A percentile compares a stretch with the other conserved stretches of the same genome.
These are phyloP conservation scores for Martes martes DNA, from an alignment of 2,113 vertebrate species.

Conservation along the genomic window DNA sequence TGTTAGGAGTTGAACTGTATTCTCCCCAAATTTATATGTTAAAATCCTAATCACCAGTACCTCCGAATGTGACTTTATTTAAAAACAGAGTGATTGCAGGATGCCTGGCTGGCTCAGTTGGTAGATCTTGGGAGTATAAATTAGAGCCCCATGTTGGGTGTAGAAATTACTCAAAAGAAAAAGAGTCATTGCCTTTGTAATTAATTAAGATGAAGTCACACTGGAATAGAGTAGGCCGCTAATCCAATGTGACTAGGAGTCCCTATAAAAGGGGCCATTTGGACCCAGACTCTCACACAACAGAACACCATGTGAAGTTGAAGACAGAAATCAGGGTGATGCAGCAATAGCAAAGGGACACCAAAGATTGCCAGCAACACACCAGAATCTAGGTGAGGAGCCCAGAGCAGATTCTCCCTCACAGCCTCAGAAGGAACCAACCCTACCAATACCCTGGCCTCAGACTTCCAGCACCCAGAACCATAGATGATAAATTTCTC, in stretches of 20 bases:
- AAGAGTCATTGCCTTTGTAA: not conserved
- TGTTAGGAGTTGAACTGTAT: not conserved
- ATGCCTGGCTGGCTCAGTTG: not conserved
- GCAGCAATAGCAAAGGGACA: not conserved
- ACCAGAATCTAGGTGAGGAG: not conserved
- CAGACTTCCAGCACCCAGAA: not conserved
- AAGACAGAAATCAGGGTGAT: not conserved
- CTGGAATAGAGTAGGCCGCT: not conserved
- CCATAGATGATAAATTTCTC: not conserved
- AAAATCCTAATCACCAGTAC: not conserved
- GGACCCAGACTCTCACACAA: not conserved
- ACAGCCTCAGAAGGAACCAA: not conserved
- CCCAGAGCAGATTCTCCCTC: not conserved
- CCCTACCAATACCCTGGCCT: not conserved
- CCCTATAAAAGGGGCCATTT: not conserved
- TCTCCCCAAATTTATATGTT: not conserved
- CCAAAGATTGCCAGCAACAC: not conserved
- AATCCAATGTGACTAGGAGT: not conserved
- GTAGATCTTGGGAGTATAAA: not conserved
- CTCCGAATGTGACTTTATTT: not conserved
- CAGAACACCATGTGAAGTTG: not conserved
- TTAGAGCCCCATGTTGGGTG: not conserved
- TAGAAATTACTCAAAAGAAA: not conserved
- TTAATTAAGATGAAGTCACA: not conserved
- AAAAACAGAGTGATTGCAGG: not conserved